Base-by-base conservation (phyloP, 2,888 invertebrate species). In the Rhodophaea formosa region DNA sequence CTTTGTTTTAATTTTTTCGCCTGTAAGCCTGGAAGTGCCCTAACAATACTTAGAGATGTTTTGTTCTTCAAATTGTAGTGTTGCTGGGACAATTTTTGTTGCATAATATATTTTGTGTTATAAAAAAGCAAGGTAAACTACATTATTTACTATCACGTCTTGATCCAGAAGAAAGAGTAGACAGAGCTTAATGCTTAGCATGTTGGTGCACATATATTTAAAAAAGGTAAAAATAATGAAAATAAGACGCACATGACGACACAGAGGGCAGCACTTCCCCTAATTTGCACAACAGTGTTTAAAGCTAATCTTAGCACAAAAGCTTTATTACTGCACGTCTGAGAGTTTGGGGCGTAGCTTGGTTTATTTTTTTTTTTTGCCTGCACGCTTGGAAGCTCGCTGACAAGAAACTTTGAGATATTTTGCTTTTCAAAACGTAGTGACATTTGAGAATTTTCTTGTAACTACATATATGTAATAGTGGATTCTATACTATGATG, bases 291-390 rank as follows among this genome's bases (percentile, higher is more conserved):
- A 56, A 23, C 71, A 72, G 69, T 68, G 47, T 35, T 88, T 84
- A 85, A 80, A 86, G 86, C 88, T 89, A 90, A 89, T 90, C 89
- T 90, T 84, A 89, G 84, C 82, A 90, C 90, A 90, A 90, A 89
- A 84, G 89, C 79, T 79, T 87, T 87, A 88, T 87, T 88, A 82
- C 80, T 68, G 70, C 65, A 68, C 67, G 82, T 88, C 85, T 69
- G 70, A 69, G 82, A 88, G 84, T 87, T 79, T 89, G 80, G 89
- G 88, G 79, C 88, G 88, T 78, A 73, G 79, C 82, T 79, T 74
- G 74, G 78, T 75, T 89, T 89, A 84, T 89, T 89, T 89, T 87
- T 88, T 89, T 88, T 89, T 89, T 87, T 79, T 85, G 86, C 86
- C 77, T 82, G 79, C 78, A 79, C 55, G 52, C 56, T 52, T 55